These are phyloP conservation scores for Saccostrea echinata DNA, from an alignment of 1,140 invertebrate genomes.

Conservation along the genomic window DNA sequence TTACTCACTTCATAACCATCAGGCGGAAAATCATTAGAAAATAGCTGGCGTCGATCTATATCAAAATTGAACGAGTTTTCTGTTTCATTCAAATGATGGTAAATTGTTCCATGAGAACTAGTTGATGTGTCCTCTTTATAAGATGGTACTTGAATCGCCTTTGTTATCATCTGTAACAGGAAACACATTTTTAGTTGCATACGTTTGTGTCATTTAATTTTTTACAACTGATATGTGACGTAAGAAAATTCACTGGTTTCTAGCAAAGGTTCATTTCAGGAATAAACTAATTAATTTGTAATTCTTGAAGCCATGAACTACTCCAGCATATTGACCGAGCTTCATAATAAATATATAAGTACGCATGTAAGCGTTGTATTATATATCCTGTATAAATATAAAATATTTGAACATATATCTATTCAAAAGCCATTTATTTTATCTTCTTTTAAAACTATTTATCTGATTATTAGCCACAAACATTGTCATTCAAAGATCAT, in stretches of 20 bases:
- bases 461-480: neutral
- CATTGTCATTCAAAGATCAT: neutral
- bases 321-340: neutral
- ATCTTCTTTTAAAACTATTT: neutral
- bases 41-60: neutral
- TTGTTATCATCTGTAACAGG: neutral
- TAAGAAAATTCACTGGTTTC: neutral
- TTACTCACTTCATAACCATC: neutral
- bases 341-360: neutral
- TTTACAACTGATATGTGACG: neutral
- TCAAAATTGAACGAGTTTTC: neutral
- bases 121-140: conserved; percentile 2
- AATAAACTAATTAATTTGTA: too few relatives aligned
- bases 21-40: neutral
- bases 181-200: neutral
- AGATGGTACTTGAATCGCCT: neutral
- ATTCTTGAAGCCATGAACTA: neutral
- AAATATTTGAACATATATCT: too few relatives aligned
- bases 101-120: neutral
- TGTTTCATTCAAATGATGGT: neutral
- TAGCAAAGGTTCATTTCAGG: neutral
- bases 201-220: neutral
- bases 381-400: too few relatives aligned
- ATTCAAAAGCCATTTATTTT: too few relatives aligned
- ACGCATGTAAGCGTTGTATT: neutral